Evolutionary conservation across 2,797 vertebrate genomes (phyloP).

Genomic region (Enteromius unitaeniatus): DNA sequence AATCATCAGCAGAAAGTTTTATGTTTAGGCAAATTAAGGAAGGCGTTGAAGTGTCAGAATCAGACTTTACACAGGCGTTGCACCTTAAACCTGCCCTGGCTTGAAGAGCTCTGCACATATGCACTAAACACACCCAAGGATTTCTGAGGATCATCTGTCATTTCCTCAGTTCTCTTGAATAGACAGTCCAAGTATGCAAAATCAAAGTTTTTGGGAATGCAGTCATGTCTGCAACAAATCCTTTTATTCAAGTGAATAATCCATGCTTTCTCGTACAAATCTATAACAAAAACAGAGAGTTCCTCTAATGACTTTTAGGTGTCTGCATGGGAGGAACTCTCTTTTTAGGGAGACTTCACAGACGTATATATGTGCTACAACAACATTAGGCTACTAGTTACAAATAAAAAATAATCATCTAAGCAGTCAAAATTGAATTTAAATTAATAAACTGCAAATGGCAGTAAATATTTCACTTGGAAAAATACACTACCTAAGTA

Average conservation of each 20-base stretch:
- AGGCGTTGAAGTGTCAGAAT: background rate
- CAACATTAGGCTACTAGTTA: background rate
- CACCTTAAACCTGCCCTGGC: constrained; percentile 18
- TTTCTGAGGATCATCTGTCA: background rate
- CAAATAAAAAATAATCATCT: no score
- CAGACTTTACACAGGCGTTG: background rate
- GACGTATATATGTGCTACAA: background rate
- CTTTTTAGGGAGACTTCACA: background rate
- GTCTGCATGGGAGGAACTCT: background rate
- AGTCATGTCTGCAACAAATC: constrained; percentile 24
- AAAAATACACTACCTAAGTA: no score
- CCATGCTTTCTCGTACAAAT: background rate
- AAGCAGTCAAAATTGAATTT: background rate
- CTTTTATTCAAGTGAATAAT: constrained; percentile 15
- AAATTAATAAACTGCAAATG: no score
- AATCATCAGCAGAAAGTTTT: background rate
- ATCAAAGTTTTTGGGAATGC: background rate
- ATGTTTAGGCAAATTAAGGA: background rate
- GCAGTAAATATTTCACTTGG: no score
- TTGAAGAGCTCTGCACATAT: background rate
- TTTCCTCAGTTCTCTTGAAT: background rate
- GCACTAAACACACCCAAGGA: background rate
- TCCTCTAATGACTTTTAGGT: background rate
- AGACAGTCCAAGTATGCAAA: background rate
- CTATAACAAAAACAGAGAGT: background rate